Base-by-base conservation (phyloP, 2,888 invertebrate genomes). In the Ceriagrion tenellum region DNA sequence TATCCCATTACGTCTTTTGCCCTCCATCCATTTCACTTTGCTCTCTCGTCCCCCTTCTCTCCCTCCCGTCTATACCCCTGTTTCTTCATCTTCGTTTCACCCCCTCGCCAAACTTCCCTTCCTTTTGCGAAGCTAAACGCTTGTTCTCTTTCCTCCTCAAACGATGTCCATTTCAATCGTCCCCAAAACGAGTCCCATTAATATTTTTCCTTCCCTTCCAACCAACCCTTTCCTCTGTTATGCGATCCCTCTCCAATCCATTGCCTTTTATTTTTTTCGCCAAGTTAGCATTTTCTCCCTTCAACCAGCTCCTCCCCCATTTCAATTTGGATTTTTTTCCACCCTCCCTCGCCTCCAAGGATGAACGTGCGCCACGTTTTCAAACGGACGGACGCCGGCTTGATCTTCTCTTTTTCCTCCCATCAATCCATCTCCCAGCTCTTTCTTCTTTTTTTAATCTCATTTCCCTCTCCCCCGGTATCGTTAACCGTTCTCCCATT, bases 161-260 rank as follows among this genome's bases (percentile, higher is more conserved):
- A 3, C 40, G 93, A 69, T 93, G 93, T 93, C 93, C 93, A 93
- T 93, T 93, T 74, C 93, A 93, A 93, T 93, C 63, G 63, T n/a
- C 74, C 69, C 69, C 40, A 69, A n/a, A n/a, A 93, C 69, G 47
- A 93, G 69, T 93, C 40, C 69, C 69, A 55, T 93, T 93, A 59
- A 59, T 59, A 59, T 59, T 59, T 59, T 59, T 59, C 59, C 20
- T 20, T 59, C 59, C 59, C 56, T 35, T 91, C 63, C 56, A 35
- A 91, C 63, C 59, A 59, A 59, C 69, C 59, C 59, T 20, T 59
- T 12, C 47, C 59, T 59, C 59, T 59, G 18, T 12, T 59, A 59
- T 59, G 59, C 20, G 59, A 59, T 59, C 59, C 69, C 69, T 69
- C 6, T n/a, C n/a, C 4, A 55, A 47, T 18, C 63, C 40, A 63